Percentiles rank a stretch among this genome's conserved stretches.
phyloP scores from a whole-genome alignment of 2,113 vertebrate species.

The Cyanoramphus novaezelandiae region DNA sequence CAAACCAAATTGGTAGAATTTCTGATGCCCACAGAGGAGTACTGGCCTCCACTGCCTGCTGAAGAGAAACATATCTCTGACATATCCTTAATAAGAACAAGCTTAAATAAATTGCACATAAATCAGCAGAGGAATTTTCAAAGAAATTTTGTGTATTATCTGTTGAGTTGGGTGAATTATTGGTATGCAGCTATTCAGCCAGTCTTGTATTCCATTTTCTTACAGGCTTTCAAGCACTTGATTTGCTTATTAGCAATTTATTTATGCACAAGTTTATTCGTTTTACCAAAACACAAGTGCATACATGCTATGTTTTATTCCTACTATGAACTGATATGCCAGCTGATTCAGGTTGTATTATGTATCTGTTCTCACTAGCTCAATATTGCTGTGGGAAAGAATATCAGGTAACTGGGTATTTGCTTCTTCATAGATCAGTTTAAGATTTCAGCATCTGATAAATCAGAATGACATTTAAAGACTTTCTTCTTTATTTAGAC shows the following conservation, averaged over 20 bases:
- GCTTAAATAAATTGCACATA: neutral
- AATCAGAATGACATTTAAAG: neutral
- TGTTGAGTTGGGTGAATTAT: neutral
- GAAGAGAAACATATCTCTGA: neutral
- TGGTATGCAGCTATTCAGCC: neutral
- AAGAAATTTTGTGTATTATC: neutral
- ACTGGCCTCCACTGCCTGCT: neutral
- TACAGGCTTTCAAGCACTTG: neutral
- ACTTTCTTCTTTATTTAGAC: neutral
- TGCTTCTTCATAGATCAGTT: neutral
- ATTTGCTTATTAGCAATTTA: neutral
- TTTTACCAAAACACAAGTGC: neutral
- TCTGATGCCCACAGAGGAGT: neutral
- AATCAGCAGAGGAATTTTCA: neutral
- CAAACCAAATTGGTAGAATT: constrained; percentile 3
- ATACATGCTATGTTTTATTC: accelerated
- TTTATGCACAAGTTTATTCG: neutral
- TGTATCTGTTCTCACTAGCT: neutral
- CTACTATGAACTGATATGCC: neutral
- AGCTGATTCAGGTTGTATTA: neutral
- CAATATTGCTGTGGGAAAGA: neutral
- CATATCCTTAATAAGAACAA: neutral
- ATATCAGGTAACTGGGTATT: neutral
- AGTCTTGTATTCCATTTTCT: neutral
- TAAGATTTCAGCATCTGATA: neutral